Conservation (phyloP, 2,113 vertebrate genomes). For the Zonotrichia leucophrys region DNA sequence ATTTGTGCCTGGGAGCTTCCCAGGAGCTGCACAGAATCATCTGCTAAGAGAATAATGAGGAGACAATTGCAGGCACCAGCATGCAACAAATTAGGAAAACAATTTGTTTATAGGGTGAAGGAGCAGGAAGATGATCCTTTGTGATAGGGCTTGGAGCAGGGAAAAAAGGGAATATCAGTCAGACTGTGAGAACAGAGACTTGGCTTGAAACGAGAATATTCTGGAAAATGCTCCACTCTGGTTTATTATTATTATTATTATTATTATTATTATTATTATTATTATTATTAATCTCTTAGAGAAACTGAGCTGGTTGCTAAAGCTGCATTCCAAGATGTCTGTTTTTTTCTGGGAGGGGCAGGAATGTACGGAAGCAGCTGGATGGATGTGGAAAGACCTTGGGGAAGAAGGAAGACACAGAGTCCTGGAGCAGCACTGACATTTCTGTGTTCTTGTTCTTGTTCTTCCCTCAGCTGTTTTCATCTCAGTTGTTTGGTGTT, state of each 20-base stretch:
- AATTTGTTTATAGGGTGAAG: neutral
- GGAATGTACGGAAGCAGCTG: rapidly evolving
- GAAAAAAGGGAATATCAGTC: neutral
- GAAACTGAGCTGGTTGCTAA: neutral
- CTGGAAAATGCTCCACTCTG: neutral
- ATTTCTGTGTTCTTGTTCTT: neutral
- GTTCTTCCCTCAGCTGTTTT: neutral
- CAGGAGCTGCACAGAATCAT: neutral
- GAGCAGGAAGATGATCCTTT: neutral
- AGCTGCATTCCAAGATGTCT: neutral
- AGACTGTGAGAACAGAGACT: neutral
- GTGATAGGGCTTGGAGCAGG: neutral
- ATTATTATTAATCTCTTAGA: neutral
- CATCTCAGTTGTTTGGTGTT: no score
- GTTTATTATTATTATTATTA: neutral
- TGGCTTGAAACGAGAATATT: neutral
- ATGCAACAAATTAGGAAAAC: neutral
- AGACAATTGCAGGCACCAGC: neutral
- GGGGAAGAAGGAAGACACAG: neutral
- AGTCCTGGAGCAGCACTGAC: neutral
- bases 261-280: no score
- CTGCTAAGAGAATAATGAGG: neutral
- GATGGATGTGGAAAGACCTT: neutral
- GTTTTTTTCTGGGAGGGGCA: neutral
- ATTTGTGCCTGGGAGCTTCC: neutral